phyloP scores from a whole-genome alignment of 1,140 invertebrate genomes.

The Notospermus geniculatus region DNA sequence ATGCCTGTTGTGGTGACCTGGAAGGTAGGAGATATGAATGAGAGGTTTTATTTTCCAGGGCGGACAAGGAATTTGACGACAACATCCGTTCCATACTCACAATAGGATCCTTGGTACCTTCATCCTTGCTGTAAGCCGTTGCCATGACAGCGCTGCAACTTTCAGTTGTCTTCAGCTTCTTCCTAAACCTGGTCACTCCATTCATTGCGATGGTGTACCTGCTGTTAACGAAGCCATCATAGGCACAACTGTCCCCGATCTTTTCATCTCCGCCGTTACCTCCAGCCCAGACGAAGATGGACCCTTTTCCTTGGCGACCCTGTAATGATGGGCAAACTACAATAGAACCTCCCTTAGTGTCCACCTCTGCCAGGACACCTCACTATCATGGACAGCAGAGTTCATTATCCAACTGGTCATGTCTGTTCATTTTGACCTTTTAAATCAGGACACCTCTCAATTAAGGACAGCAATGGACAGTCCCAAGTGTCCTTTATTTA shows the following conservation, averaged over 20 bases:
- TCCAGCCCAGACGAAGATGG: not conserved
- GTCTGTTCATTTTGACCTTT: no score
- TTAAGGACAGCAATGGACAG: no score
- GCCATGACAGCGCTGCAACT: conserved; percentile 4
- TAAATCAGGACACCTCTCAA: no score
- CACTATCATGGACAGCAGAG: no score
- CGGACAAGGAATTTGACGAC: no score
- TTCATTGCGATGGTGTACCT: not conserved
- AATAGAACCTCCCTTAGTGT: no score
- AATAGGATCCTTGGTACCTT: not conserved
- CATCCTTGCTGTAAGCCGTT: conserved; percentile 4
- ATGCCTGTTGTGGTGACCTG: not conserved
- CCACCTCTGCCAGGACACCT: no score
- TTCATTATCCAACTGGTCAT: no score
- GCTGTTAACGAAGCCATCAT: not conserved
- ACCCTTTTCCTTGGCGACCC: conserved; percentile 3
- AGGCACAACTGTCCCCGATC: not conserved
- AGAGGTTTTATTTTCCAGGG: no score
- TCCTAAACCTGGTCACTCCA: not conserved
- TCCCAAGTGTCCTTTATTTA: no score
- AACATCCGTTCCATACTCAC: not conserved
- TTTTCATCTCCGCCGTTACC: not conserved
- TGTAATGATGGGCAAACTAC: no score
- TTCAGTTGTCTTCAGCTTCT: not conserved
- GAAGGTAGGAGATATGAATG: not conserved